Base-by-base conservation (phyloP, 2,797 vertebrate genomes). In the Denticeps clupeoides region DNA sequence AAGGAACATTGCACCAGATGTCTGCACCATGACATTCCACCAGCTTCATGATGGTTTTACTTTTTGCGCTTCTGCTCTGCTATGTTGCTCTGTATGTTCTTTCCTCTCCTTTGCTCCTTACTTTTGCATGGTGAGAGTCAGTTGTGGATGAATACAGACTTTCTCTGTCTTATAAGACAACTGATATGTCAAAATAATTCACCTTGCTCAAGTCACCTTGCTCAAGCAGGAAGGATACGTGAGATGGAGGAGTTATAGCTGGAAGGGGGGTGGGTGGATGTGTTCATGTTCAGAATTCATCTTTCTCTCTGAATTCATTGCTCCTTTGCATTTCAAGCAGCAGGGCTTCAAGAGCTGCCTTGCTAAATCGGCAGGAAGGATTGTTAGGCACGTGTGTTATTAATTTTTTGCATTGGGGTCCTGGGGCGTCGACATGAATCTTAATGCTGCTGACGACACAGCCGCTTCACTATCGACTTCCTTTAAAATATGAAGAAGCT, bases 371-470 rank as follows among this genome's bases (percentile, higher is more conserved):
- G n/a, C 73, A 79, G 78, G 73, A 82, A 78, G 77, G 79, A 85
- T 85, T 85, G 82, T 84, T 81, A 83, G 81, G 80, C 83, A 87
- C 82, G 83, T 77, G 77, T 77, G 80, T 84, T 85, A 82, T 83
- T 82, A 81, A 82, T 84, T 82, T 84, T 81, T 82, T 79, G 35
- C n/a, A n/a, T 35, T 74, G 70, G 65, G 70, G 73, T 81, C 80
- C 79, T 69, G 64, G 79, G 79, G 82, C 71, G 72, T 82, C 80
- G 76, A 76, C 75, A 77, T 80, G 77, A 81, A 83, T 83, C 78
- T 77, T 82, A 84, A 82, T 82, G 83, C 79, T 85, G 82, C 83
- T 84, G 81, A 85, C 82, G 79, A 79, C 70, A 79, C 80, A 69
- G 79, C 80, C 75, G 73, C 71, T 69, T 78, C 64, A 69, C 71